Base-by-base conservation (phyloP, 2,888 invertebrate species). In the Pachliopta kotzebuea region DNA sequence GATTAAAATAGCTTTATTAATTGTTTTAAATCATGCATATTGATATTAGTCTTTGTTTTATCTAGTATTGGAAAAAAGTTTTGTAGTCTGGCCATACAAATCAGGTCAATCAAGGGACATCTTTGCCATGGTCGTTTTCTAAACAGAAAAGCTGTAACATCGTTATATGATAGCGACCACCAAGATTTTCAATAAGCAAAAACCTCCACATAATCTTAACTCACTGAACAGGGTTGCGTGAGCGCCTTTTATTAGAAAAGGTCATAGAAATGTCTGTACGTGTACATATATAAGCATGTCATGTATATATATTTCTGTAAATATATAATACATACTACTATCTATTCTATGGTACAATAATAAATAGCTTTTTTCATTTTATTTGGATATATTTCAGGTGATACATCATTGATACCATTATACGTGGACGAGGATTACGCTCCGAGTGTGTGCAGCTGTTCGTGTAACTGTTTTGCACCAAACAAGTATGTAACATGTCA, bases 371-470 rank as follows among this genome's bases (percentile, higher is more conserved):
- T 37, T 57, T 23, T 31, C n/a, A 21, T 23, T 29, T 20, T 23
- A 49, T n/a, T 14, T 49, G n/a, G 23, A 49, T 8, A 55, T 20
- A 37, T 55, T 71, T 0, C 82, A 91, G 90, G 90, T 50, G 91
- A 90, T 67, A 82, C 88, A 0, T 88, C 91, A 0, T 68, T 89
- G 64, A 74, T 87, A 17, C 90, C 89, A 0, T 74, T 90, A 29
- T 90, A 88, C 59, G 71, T 84, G 2, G 92, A 91, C 56, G 92
- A 92, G 21, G 92, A 92, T 1, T 86, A 88, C 69, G 81, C 90
- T 1, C 88, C 90, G 2, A 92, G 92, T 58, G 91, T 92, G 0
- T 92, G 92, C 76, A 91, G 90, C 60, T 92, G 92, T 69, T 84
- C 89, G 0, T 92, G 92, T 67, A 91, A 84, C 73, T 92, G 92